Evolutionary conservation across 2,113 vertebrate species (phyloP), one percentile per base, ranked within the genome.

Genomic region (Mystacornis crossleyi): DNA sequence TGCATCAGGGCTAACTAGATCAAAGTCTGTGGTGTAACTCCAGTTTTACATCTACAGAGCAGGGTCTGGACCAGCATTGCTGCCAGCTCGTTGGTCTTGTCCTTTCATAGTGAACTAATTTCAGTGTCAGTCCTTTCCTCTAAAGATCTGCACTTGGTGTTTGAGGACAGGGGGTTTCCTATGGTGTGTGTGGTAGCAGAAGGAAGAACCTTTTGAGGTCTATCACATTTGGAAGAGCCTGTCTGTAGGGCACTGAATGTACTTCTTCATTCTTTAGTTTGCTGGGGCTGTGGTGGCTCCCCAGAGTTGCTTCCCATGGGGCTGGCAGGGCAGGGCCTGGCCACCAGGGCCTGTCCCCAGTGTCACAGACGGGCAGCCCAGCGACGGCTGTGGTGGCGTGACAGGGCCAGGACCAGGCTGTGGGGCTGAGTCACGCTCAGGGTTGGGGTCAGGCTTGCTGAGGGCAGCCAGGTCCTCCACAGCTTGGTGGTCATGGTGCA

Each of bases 321-420:
- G 40, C 24, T 47, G 82, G 23, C 29, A 83, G 34, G 43, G 57
- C 53, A 38, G 17, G 14, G 14, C 25, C 24, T 42, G 1, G 0
- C n/a, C 1, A 0, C 21, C n/a, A 48, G 14, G 34, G 5, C 38
- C 61, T 9, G 25, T 61, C 26, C 29, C 12, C 5, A 2, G 36
- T 3, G 1, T 57, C 57, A 25, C 29, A 23, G 48, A 14, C 0
- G 0, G 34, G 24, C 21, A 53, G 45, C 34, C 29, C 57, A n/a
- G 81, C 1, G 0, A 20, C n/a, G 1, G 8, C 53, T 29, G 8
- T n/a, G 26, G 18, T 18, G 72, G 24, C 0, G 0, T 0, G 1
- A 73, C n/a, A 36, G 43, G 42, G 21, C 29, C 0, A 0, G 43
- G 51, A 38, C 48, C 57, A 6, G 36, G 31, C 66, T 4, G 0